phyloP scores from a whole-genome alignment of 1,140 invertebrate species.

The Drosophila kikkawai region DNA sequence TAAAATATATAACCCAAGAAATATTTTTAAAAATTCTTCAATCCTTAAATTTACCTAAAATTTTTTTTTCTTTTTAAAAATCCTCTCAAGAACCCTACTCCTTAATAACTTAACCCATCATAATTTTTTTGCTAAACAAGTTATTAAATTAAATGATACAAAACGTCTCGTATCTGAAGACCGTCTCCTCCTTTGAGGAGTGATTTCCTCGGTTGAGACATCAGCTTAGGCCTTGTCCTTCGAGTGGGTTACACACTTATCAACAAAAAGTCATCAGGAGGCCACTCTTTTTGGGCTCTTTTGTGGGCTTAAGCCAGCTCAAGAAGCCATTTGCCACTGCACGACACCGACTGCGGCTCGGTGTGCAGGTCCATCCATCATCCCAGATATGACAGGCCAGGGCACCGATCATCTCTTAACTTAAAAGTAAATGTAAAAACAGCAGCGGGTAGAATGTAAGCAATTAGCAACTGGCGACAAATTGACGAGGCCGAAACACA shows the following conservation, averaged over 20 bases:
- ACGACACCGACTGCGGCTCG: constrained; percentile 10
- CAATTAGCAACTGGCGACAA: constrained; percentile 82
- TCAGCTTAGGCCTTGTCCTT: constrained; percentile 25
- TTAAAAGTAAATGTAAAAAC: constrained; percentile 24
- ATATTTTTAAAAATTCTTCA: not conserved
- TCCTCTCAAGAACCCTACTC: not conserved
- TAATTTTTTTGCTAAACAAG: not conserved
- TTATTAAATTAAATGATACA: constrained; percentile 19
- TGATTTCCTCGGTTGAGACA: constrained; percentile 25
- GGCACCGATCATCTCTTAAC: constrained; percentile 35
- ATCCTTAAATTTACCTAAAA: too few relatives aligned
- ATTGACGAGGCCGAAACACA: constrained; percentile 59
- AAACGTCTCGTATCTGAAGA: not conserved
- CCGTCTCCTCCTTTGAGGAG: not conserved
- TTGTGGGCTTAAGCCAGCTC: constrained; percentile 42
- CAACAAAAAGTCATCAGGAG: constrained; percentile 26
- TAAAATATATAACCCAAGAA: not conserved
- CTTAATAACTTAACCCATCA: not conserved
- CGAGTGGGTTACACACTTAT: constrained; percentile 20
- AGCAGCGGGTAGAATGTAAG: constrained; percentile 29
- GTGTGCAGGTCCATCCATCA: constrained; percentile 35
- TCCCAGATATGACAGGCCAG: constrained; percentile 41
- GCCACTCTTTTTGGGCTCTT: constrained; percentile 33
- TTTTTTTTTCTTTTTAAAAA: not conserved
- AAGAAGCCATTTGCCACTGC: constrained; percentile 43